Evolutionary conservation across 35 echinoderm and acorn worm species (phyloP).

Genomic region (Ophioderma brevispina): DNA sequence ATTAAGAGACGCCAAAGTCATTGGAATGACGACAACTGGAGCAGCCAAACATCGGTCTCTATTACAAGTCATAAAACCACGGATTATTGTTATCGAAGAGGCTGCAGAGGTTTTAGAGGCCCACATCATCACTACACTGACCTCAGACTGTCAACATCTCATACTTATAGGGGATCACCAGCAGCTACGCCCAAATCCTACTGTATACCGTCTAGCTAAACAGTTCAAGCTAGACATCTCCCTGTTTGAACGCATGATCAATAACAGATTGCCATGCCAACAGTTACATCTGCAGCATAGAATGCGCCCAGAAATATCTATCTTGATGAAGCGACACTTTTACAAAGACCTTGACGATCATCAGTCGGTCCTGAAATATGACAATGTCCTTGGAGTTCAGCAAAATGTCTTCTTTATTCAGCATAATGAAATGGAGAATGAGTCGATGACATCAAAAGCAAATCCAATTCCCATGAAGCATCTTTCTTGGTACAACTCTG

Average conservation of each 20-base stretch:
- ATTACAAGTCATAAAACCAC: conserved; percentile 37
- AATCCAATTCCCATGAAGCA: conserved; percentile 58
- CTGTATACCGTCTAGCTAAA: conserved; percentile 60
- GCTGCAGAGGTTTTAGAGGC: conserved; percentile 80
- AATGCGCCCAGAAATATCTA: conserved; percentile 74
- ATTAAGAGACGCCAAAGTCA: conserved; percentile 11
- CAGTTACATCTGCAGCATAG: conserved; percentile 58
- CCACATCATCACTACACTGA: conserved; percentile 65
- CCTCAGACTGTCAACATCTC: conserved; percentile 55
- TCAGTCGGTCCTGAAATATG: neutral
- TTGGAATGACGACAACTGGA: conserved; percentile 74
- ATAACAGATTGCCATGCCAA: conserved; percentile 27
- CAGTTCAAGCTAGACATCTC: conserved; percentile 65
- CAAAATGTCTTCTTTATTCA: conserved; percentile 67
- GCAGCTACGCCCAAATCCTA: conserved; percentile 57
- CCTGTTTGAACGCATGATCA: conserved; percentile 70
- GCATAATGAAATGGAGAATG: conserved; percentile 29
- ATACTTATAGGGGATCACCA: conserved; percentile 84
- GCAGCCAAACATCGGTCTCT: conserved; percentile 43
- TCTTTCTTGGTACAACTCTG: conserved; percentile 47
- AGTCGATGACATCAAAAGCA: conserved; percentile 42
- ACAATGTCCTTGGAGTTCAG: conserved; percentile 52
- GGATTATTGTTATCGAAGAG: conserved; percentile 72
- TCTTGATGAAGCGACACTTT: conserved; percentile 37
- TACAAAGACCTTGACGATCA: conserved; percentile 51